Base-by-base conservation (phyloP, 2,113 vertebrate species). In the Myotis davidii region DNA sequence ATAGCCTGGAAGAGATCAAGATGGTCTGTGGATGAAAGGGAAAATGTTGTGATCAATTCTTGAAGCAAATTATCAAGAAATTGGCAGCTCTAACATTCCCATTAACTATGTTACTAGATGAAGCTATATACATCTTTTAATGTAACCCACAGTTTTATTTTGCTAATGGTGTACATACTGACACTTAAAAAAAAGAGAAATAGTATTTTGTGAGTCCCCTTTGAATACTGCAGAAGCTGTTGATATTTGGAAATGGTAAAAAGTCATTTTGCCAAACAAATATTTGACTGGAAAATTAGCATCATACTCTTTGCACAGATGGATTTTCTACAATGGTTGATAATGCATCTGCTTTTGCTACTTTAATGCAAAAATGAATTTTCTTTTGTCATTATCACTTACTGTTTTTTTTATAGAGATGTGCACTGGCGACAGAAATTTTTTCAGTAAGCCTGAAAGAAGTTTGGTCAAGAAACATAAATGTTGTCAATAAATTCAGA, bases 311-410 rank as follows among this genome's bases (percentile, higher is more conserved):
- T 92, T 88, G 61, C 25, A 56, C 70, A 96, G 56, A 90, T 90
- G 74, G 61, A 86, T 52, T 32, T 86, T 72, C 45, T 78, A 48
- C 42, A 84, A 50, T 95, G 39, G 87, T 65, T 70, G 64, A 25
- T 56, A 79, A 95, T 84, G 9, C 56, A 88, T 97, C 83, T 93
- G 93, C 5, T 94, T 95, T 88, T 90, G 48, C 27, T 90, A 64
- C 56, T 87, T 79, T 34, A 81, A 18, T 74, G 13, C 87, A 92
- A 81, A 83, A 94, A 42, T 27, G 29, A 59, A 76, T 90, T 12
- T 34, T 73, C 37, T 85, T 88, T 90, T 76, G 69, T 81, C 64
- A 64, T 88, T 81, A 45, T 77, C 69, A 74, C 39, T 84, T 4
- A 52, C 6, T 90, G 20, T 34, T 91, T 93, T 91, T 93, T 91